Conservation (phyloP, 2,888 invertebrate species). For the Amitus sp. region DNA sequence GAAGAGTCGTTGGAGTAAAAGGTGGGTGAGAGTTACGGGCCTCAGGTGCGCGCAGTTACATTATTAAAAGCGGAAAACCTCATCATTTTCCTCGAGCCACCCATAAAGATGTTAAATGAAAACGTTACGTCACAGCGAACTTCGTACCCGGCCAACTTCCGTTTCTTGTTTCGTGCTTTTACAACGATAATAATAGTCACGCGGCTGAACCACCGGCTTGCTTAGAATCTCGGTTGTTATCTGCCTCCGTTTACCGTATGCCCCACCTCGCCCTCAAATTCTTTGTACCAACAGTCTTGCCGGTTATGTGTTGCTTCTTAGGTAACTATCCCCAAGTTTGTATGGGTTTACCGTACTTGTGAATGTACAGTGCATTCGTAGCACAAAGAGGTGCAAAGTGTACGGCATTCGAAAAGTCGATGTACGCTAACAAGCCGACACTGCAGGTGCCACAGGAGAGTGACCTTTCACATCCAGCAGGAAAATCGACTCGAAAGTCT, state of each 20-base stretch:
- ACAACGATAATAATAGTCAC: conserved; percentile 9
- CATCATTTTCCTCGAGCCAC: conserved; percentile 59
- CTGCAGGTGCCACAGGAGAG: conserved; percentile 36
- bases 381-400: conserved; percentile 38
- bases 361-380: not conserved
- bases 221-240: conserved; percentile 2
- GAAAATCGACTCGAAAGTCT: conserved; percentile 25
- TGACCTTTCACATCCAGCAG: conserved; percentile 35
- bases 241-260: too few relatives aligned
- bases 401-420: conserved; percentile 29
- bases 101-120: conserved; percentile 64
- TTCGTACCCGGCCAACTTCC: conserved; percentile 33
- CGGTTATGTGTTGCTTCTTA: conserved; percentile 1
- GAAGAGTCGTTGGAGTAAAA: conserved; percentile 26
- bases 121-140: conserved; percentile 58
- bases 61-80: conserved; percentile 64
- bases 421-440: conserved; percentile 39
- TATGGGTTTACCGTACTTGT: too few relatives aligned
- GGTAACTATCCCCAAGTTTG: too few relatives aligned
- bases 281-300: not conserved
- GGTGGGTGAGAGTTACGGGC: conserved; percentile 61
- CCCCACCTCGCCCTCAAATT: too few relatives aligned
- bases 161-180: conserved; percentile 34
- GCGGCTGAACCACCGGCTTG: not conserved
- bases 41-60: conserved; percentile 61